These are phyloP conservation scores for Ibidorhyncha struthersii DNA, from an alignment of 2,113 vertebrate species.

Conservation along the genomic window DNA sequence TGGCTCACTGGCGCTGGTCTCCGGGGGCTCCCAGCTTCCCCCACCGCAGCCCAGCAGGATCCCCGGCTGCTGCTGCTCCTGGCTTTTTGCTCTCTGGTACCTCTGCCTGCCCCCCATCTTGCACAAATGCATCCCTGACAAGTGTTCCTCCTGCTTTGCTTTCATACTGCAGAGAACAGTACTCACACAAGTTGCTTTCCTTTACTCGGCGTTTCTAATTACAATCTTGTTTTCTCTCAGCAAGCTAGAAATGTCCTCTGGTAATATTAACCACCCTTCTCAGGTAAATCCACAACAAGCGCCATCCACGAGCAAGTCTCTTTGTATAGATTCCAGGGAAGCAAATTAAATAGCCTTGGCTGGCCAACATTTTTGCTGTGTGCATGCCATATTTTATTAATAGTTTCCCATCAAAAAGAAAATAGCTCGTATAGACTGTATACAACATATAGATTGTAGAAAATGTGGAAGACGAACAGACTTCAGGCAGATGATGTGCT, in stretches of 20 bases:
- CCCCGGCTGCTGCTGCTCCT: rapidly evolving
- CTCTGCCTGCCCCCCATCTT: not conserved
- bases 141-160: not conserved
- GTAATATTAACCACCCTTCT: not conserved
- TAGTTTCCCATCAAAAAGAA: not conserved
- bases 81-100: rapidly evolving
- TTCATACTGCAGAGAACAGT: not conserved
- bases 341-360: not conserved
- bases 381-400: not conserved
- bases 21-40: not conserved
- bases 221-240: not conserved
- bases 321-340: not conserved
- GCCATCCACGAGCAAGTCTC: not conserved
- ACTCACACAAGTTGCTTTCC: not conserved
- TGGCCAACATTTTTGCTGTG: not conserved
- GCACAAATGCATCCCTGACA: rapidly evolving
- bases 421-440: not conserved
- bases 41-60: not conserved
- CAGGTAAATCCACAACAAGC: not conserved
- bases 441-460: not conserved
- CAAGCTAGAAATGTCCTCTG: not conserved
- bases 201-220: not conserved
- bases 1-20: not conserved
- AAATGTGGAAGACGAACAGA: not conserved
- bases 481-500: not conserved